Evolutionary conservation across 2,797 vertebrate species (phyloP).

Genomic region (Coilia nasus): DNA sequence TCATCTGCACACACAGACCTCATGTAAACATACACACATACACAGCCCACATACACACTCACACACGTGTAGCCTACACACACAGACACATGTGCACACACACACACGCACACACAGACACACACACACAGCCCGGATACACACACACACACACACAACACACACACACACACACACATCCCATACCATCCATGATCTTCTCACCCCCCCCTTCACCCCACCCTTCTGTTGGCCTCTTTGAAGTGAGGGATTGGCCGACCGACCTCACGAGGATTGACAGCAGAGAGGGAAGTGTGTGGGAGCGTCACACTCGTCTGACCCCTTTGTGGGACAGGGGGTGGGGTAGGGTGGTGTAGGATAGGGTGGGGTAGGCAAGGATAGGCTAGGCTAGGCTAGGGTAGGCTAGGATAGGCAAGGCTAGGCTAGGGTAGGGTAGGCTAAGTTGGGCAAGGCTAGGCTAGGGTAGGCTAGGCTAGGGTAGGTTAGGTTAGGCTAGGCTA

Average conservation of each 20-base stretch:
- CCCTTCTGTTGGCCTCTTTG: constrained; percentile 6
- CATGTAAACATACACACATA: background rate
- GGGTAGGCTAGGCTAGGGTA: background rate
- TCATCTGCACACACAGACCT: background rate
- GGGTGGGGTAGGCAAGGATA: too few relatives aligned
- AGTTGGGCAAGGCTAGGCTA: too few relatives aligned
- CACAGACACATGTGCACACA: background rate
- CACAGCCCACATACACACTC: background rate
- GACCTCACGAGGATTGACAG: background rate
- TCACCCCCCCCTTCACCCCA: background rate
- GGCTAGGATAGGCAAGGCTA: too few relatives aligned
- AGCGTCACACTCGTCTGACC: background rate
- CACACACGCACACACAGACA: constrained; percentile 1
- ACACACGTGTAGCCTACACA: too few relatives aligned
- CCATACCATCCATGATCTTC: background rate
- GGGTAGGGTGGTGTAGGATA: too few relatives aligned
- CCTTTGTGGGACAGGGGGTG: background rate
- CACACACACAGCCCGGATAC: background rate
- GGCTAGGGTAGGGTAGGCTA: too few relatives aligned
- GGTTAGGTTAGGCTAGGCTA: background rate
- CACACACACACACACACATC: background rate
- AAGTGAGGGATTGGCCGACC: background rate
- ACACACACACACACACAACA: too few relatives aligned
- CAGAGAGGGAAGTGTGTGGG: background rate
- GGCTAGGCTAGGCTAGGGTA: too few relatives aligned